Percentiles rank a stretch among this genome's conserved stretches.
Evolutionary conservation across 2,797 vertebrate species (phyloP).

Genomic region (Gymnothorax reevesii): DNA sequence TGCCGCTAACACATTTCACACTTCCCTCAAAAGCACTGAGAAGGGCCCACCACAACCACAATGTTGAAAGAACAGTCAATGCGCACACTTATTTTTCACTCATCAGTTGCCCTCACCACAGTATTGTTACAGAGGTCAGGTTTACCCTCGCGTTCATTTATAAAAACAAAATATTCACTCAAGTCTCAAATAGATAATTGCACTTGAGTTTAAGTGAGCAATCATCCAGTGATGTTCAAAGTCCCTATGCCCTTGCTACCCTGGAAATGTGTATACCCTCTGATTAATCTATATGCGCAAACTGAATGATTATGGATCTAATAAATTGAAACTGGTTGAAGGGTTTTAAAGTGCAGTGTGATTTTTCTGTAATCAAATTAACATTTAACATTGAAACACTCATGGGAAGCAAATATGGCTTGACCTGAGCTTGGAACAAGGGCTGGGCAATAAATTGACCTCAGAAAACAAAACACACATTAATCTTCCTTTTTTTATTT

Average conservation of each 20-base stretch:
- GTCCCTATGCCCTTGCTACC: not conserved
- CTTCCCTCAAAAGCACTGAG: not conserved
- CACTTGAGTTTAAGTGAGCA: not conserved
- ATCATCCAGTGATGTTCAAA: not conserved
- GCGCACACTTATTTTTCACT: not conserved
- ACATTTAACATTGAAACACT: not conserved
- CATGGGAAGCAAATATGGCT: not conserved
- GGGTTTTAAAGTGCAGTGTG: not conserved
- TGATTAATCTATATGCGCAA: constrained; percentile 21
- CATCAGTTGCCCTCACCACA: not conserved
- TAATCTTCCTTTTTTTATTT: too few species aligned
- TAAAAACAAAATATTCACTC: not conserved
- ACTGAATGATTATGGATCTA: not conserved
- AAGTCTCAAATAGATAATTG: not conserved
- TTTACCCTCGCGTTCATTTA: not conserved
- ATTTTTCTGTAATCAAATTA: not conserved
- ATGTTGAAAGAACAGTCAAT: not conserved
- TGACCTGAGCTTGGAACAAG: not conserved
- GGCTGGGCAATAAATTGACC: too few species aligned
- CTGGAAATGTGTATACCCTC: not conserved
- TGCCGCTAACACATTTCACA: not conserved
- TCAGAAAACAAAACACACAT: too few species aligned
- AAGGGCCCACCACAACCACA: not conserved
- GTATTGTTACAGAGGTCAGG: not conserved
- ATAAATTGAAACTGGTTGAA: not conserved